Conservation (phyloP, 2,113 vertebrate species). For the Cairina moschata region DNA sequence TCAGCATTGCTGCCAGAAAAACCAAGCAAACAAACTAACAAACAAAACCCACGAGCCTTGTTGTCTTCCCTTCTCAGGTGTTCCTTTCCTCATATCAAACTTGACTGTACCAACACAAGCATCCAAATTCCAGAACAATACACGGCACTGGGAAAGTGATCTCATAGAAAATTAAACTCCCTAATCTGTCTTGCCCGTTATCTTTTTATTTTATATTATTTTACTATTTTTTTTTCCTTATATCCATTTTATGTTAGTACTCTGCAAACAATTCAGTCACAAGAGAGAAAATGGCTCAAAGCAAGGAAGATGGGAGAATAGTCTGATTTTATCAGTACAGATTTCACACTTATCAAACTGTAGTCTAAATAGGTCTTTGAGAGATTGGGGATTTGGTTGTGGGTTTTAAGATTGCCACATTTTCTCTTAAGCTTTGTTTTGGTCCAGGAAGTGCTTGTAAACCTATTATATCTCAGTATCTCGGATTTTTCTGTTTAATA, state of each 20-base stretch:
- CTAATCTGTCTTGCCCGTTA: neutral
- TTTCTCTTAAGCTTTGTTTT: neutral
- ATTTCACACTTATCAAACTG: neutral
- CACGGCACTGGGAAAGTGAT: no score
- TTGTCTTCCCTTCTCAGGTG: neutral
- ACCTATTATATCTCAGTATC: neutral
- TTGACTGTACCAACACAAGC: neutral
- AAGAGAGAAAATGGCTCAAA: neutral
- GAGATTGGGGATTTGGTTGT: neutral
- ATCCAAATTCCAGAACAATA: neutral
- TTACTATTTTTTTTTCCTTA: neutral
- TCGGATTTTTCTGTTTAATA: neutral
- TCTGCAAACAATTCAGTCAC: neutral
- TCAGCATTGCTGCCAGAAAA: neutral
- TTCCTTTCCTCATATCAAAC: neutral
- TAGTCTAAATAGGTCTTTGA: neutral
- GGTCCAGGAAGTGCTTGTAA: neutral
- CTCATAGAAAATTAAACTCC: neutral
- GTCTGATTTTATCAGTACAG: neutral
- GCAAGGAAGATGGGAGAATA: neutral
- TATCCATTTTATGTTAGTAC: neutral
- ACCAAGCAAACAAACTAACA: neutral
- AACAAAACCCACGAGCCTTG: neutral
- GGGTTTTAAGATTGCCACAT: neutral
- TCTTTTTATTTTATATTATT: neutral